phyloP scores from a whole-genome alignment of 2,113 vertebrate species.

The Anas platyrhynchos region DNA sequence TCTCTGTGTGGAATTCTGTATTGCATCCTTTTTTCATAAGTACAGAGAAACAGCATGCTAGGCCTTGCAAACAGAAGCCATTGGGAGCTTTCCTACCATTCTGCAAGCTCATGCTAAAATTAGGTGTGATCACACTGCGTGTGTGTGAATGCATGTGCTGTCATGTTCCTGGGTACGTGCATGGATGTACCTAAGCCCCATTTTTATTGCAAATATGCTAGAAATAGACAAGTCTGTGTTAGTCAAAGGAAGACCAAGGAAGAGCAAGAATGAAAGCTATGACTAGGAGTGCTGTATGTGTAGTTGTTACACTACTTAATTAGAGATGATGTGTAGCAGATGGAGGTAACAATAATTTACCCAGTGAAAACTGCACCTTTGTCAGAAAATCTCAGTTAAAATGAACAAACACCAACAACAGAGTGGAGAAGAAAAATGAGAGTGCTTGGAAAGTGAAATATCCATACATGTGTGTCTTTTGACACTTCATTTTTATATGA shows the following conservation, averaged over 20 bases:
- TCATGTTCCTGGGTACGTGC: neutral
- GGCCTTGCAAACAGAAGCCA: neutral
- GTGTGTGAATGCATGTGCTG: rapidly evolving
- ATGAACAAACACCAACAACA: neutral
- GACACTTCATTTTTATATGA: constrained; percentile 58
- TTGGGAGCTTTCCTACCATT: neutral
- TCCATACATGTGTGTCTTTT: constrained; percentile 13
- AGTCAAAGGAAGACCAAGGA: neutral
- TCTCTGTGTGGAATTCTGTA: neutral
- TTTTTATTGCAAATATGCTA: neutral
- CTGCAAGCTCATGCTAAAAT: neutral
- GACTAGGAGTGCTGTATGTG: neutral
- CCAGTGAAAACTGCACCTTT: neutral
- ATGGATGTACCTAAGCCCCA: neutral
- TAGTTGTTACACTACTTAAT: neutral
- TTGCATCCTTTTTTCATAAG: neutral
- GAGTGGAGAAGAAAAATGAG: neutral
- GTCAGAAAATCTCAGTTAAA: neutral
- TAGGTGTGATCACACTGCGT: neutral
- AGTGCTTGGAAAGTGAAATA: constrained; percentile 34
- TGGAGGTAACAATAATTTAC: neutral
- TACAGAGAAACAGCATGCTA: neutral
- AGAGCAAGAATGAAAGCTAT: neutral
- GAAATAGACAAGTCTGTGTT: neutral
- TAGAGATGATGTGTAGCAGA: neutral